These are phyloP conservation scores for Marronus borbonicus DNA, from an alignment of 2,888 invertebrate genomes.

Conservation along the genomic window DNA sequence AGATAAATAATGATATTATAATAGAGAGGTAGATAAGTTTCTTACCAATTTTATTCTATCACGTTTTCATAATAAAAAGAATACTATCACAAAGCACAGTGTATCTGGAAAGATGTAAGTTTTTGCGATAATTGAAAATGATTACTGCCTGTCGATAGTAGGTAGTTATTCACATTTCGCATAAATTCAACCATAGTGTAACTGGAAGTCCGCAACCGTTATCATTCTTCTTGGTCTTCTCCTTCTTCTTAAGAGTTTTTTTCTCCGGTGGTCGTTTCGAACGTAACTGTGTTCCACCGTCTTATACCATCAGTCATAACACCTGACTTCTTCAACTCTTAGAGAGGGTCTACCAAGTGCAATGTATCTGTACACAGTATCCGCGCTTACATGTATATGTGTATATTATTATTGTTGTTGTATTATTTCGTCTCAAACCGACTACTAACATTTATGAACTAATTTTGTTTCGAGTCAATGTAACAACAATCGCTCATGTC, in stretches of 20 bases:
- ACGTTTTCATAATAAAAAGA: slow-evolving; percentile 32
- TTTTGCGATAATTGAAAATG: slow-evolving; percentile 38
- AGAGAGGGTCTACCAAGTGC: not conserved
- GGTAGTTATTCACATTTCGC: slow-evolving; percentile 43
- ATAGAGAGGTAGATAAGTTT: not conserved
- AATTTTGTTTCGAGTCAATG: slow-evolving; percentile 48
- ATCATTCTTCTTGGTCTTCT: slow-evolving; percentile 44
- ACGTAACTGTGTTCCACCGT: slow-evolving; percentile 34
- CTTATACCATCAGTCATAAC: slow-evolving; percentile 48
- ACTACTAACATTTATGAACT: slow-evolving; percentile 62
- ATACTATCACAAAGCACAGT: slow-evolving; percentile 41
- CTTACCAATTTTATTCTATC: slow-evolving; percentile 35
- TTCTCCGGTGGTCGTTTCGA: slow-evolving; percentile 30
- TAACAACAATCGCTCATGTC: slow-evolving; percentile 60
- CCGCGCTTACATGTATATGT: slow-evolving; percentile 41
- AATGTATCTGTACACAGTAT: slow-evolving; percentile 1
- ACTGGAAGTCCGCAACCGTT: slow-evolving; percentile 49
- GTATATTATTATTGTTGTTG: slow-evolving; percentile 1
- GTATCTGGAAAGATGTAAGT: slow-evolving; percentile 23
- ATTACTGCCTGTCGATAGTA: slow-evolving; percentile 29
- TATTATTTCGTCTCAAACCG: slow-evolving; percentile 57
- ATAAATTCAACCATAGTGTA: slow-evolving; percentile 47
- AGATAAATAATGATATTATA: not conserved
- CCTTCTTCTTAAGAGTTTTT: slow-evolving; percentile 39
- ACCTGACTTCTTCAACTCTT: slow-evolving; percentile 38